Evolutionary conservation across 2,797 vertebrate genomes (phyloP).

Genomic region (Oophaga sylvatica): DNA sequence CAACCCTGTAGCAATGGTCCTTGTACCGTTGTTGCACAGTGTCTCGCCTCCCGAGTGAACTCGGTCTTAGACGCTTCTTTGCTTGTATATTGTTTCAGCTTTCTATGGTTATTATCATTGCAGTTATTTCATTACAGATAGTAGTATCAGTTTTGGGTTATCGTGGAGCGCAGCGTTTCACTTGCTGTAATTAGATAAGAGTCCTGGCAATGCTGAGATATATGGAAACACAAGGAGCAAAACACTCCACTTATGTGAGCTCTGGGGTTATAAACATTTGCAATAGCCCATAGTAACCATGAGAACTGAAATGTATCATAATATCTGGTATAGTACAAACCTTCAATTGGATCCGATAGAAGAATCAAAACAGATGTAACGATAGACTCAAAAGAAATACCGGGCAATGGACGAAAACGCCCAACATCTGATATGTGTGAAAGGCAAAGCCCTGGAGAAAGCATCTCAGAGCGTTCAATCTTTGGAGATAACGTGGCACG

Average conservation of each 20-base stretch:
- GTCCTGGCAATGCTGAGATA: not conserved
- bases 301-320: conserved; percentile 15
- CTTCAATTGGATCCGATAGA: conserved; percentile 19
- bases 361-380: conserved; percentile 33
- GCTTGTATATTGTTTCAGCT: not conserved
- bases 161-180: not conserved
- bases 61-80: not conserved
- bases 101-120: not conserved
- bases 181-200: not conserved
- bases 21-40: too few species aligned
- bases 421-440: conserved; percentile 47
- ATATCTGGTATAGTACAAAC: not conserved
- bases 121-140: not conserved
- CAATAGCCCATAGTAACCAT: conserved; percentile 6
- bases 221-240: conserved; percentile 10
- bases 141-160: not conserved
- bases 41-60: not conserved
- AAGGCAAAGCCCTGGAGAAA: not conserved
- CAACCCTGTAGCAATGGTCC: too few species aligned
- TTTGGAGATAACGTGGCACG: not conserved
- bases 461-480: not conserved
- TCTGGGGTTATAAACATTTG: conserved; percentile 39
- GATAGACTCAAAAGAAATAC: conserved; percentile 18
- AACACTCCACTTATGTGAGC: conserved; percentile 9
- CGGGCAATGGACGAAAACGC: conserved; percentile 2